A percentile compares a stretch with the other conserved stretches of the same genome.
Evolutionary conservation across 2,797 vertebrate species (phyloP).

Genomic region (Forpus xanthops): DNA sequence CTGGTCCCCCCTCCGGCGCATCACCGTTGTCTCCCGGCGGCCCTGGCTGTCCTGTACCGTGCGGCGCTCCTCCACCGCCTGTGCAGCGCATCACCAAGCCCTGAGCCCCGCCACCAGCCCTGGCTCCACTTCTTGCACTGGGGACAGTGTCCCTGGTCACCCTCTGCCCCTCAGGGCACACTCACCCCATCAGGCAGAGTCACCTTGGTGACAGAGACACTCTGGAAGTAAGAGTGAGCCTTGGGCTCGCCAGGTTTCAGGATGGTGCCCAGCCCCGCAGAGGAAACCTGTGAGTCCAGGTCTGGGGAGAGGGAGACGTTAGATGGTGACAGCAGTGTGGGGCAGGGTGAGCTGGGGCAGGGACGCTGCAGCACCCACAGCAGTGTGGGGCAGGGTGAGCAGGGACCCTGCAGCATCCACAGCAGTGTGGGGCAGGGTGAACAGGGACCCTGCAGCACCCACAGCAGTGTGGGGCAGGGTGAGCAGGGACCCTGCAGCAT

Average conservation of each 20-base stretch:
- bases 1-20: conserved; percentile 53
- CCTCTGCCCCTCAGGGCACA: fast-evolving
- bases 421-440: no score
- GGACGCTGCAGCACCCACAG: conserved; percentile 4
- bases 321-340: fast-evolving
- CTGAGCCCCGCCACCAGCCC: background rate
- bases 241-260: conserved; percentile 67
- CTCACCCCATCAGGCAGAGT: conserved; percentile 88
- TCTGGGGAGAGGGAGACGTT: conserved; percentile 61
- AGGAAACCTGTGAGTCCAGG: conserved; percentile 88
- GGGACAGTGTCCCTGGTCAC: fast-evolving
- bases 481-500: no score
- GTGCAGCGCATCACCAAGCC: fast-evolving
- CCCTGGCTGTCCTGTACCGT: conserved; percentile 87
- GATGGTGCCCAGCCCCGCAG: conserved; percentile 85
- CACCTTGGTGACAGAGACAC: conserved; percentile 88
- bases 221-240: conserved; percentile 81
- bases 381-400: no score
- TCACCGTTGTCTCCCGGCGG: conserved; percentile 82
- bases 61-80: conserved; percentile 87
- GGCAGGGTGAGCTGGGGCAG: background rate
- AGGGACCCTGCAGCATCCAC: no score
- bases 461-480: no score
- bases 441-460: no score
- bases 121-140: fast-evolving